Base-by-base conservation (phyloP, 2,113 vertebrate genomes). In the Piaya cayana region DNA sequence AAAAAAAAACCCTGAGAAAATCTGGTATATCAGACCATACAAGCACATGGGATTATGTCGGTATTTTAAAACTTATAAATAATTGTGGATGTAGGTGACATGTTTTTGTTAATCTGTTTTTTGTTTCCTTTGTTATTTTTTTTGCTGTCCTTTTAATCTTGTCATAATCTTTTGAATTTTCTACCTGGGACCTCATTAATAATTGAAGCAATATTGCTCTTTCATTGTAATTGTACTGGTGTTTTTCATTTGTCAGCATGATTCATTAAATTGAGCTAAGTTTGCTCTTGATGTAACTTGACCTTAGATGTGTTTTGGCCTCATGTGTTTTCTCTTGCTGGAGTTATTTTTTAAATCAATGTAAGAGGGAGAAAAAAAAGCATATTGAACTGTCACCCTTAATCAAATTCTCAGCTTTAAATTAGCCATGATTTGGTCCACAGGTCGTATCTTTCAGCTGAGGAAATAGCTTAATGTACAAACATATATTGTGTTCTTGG, bases 351-450 rank as follows among this genome's bases (percentile, higher is more conserved):
- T 94, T 84, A 86, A 94, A 90, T 92, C 71, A 75, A 56, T 36
- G 52, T 52, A 93, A 88, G 47, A 94, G 68, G 88, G 93, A n/a
- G n/a, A n/a, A 80, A 94, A 74, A 67, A 86, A 94, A 95, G 30
- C 63, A n/a, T 81, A 90, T 89, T 92, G 91, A 94, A 78, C 94
- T 94, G 94, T 93, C 90, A 68, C 52, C 72, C n/a, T 83, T 90
- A 94, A 94, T 93, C 76, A 93, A 93, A 94, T 95, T 95, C 93
- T 94, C 88, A 95, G 72, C 59, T 96, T 69, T 95, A 92, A 96
- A 95, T 95, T 95, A 95, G 78, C 58, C 29, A 8, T 92, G 92
- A 94, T 94, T 93, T 92, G 69, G 81, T 94, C 78, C 81, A 90
- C 20, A 26, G 88, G 75, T 92, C 3, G 1, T 94, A 60, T 96